phyloP scores from a whole-genome alignment of 92 coral and sea anemone species.

The Parazoanthus swiftii region DNA sequence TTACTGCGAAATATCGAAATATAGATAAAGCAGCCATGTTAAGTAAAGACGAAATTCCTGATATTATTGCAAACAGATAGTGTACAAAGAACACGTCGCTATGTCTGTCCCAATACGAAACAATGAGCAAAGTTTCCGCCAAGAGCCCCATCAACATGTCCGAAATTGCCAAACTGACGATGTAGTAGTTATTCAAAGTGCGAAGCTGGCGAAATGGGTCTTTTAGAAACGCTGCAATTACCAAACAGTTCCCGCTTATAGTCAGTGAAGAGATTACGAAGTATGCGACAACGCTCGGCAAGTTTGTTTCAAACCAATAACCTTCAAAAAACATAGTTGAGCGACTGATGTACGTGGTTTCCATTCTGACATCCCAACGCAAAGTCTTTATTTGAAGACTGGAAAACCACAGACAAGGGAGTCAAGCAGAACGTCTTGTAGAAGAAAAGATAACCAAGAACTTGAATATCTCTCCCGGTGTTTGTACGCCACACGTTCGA shows the following conservation, averaged over 20 bases:
- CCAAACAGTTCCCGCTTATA: conserved; percentile 54
- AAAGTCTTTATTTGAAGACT: not conserved
- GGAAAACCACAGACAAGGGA: not conserved
- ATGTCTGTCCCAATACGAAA: conserved; percentile 60
- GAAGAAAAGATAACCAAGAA: not conserved
- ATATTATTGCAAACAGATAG: conserved; percentile 70
- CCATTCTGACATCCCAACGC: not conserved
- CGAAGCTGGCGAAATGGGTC: conserved; percentile 76
- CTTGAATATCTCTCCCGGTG: not conserved
- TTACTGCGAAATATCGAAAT: conserved; percentile 72
- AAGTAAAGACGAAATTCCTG: conserved; percentile 70
- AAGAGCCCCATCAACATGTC: conserved; percentile 78
- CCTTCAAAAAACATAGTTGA: conserved; percentile 68
- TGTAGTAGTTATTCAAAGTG: conserved; percentile 55
- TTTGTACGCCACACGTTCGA: not conserved
- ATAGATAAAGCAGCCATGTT: conserved; percentile 71
- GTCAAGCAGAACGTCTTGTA: not conserved
- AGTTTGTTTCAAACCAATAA: conserved; percentile 69
- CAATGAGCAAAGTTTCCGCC: conserved; percentile 65
- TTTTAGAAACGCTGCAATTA: conserved; percentile 55
- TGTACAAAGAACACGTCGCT: conserved; percentile 61
- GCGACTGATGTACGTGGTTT: not conserved
- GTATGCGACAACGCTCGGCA: conserved; percentile 52
- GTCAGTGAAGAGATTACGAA: conserved; percentile 55
- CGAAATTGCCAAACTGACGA: conserved; percentile 64